Conservation (phyloP, 2,888 invertebrate species). For the Eurois occulta region DNA sequence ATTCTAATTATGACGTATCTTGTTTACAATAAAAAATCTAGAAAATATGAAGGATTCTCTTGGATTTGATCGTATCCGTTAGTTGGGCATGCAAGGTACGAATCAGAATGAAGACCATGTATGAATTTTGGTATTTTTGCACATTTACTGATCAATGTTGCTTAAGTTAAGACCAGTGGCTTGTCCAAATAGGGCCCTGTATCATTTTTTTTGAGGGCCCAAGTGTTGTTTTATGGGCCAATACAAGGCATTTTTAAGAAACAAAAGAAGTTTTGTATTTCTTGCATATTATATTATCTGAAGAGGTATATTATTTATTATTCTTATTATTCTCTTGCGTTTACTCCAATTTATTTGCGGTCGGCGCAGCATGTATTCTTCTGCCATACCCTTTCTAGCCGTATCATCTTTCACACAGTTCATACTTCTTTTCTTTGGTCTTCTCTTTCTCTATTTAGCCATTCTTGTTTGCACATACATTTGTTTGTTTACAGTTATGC, state of each 20-base stretch:
- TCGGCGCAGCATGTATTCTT: not conserved
- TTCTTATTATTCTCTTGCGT: not conserved
- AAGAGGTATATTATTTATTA: too few species aligned
- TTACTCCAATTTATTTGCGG: not conserved
- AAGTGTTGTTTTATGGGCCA: too few species aligned
- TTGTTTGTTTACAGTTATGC: slow-evolving; percentile 7
- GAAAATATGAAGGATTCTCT: not conserved
- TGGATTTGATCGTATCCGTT: not conserved
- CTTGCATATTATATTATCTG: too few species aligned
- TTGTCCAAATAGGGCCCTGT: too few species aligned
- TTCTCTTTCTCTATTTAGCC: not conserved
- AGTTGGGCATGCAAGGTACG: too few species aligned
- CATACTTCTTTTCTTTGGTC: not conserved
- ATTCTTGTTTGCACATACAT: not conserved
- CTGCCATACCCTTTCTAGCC: not conserved
- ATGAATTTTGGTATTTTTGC: too few species aligned
- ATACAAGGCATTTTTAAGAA: too few species aligned
- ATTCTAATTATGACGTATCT: not conserved
- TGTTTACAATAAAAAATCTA: not conserved
- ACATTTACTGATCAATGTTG: too few species aligned
- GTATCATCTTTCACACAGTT: not conserved
- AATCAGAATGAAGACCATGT: too few species aligned
- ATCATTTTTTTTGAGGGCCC: too few species aligned
- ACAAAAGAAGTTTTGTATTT: too few species aligned
- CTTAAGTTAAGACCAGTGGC: too few species aligned